Base-by-base conservation (phyloP, 1,140 invertebrate genomes). In the Neotoxoptera formosana region DNA sequence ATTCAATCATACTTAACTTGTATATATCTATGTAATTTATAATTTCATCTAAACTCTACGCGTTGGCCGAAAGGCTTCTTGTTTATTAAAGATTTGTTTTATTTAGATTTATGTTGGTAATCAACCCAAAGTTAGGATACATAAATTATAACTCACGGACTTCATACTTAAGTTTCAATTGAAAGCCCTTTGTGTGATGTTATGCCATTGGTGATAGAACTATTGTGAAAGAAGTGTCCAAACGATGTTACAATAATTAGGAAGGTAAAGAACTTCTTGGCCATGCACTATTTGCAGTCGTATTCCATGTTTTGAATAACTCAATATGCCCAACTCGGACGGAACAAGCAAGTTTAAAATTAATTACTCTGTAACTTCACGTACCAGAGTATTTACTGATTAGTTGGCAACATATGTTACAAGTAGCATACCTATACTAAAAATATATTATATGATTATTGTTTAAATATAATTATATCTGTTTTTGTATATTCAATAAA, bases 251-350 rank as follows among this genome's bases (percentile, higher is more conserved):
- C 36, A 36, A 83, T 83, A 36, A 83, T 83, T 83, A 36, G 34
- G 21, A 34, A 83, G 34, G 34, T 41, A 83, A 83, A 83, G 8
- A 83, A 83, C 60, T n/a, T 83, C 81, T 83, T 23, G 0, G 0
- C 7, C 34, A 41, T 23, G 21, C 9, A 83, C 20, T 83, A 83
- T 83, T 83, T 41, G 8, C 34, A 83, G n/a, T 21, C 20, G 81
- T 36, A 83, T 83, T 83, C 21, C 34, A 23, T 83, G 81, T 83
- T 83, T 81, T 83, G 81, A 83, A 83, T 83, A 83, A 36, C n/a
- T 36, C 34, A 83, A 83, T 83, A 41, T 41, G 6, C n/a, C 21
- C 34, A 83, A 41, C 81, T 83, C 1, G 36, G 41, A 41, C 8
- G 20, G 20, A 83, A 7, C 34, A 20, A 23, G 20, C 21, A 83